A percentile compares a stretch with the other conserved stretches of the same genome.
Evolutionary conservation across 2,888 invertebrate genomes (phyloP).

Genomic region (Hypomecis atomaria): DNA sequence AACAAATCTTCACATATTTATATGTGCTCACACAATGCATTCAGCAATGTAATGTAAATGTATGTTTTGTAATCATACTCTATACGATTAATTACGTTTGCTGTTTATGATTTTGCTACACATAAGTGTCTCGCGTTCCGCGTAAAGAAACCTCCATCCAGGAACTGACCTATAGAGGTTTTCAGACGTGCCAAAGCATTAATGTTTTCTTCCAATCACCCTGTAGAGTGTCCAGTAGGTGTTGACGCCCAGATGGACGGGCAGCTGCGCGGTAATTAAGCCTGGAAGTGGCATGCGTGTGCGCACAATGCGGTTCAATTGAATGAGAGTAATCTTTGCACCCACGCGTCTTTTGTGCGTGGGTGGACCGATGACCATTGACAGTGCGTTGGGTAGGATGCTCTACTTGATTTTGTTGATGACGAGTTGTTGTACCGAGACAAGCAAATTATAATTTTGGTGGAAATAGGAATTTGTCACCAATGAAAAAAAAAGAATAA

Average conservation of each 20-base stretch:
- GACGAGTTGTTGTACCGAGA: neutral
- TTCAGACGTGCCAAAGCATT: neutral
- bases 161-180: neutral
- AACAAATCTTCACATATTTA: too few relatives aligned
- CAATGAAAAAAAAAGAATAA: too few relatives aligned
- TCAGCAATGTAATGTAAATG: too few relatives aligned
- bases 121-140: too few relatives aligned
- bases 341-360: conserved; percentile 83
- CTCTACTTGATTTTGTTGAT: conserved; percentile 60
- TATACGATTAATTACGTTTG: too few relatives aligned
- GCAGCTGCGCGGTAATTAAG: conserved; percentile 84
- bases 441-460: neutral
- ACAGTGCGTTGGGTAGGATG: conserved; percentile 46
- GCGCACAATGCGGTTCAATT: conserved; percentile 84
- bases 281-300: conserved; percentile 83
- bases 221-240: conserved; percentile 70
- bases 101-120: too few relatives aligned
- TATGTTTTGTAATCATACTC: too few relatives aligned
- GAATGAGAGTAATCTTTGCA: conserved; percentile 85
- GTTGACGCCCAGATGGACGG: conserved; percentile 82
- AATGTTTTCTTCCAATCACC: conserved; percentile 54
- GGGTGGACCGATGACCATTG: conserved; percentile 82
- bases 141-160: too few relatives aligned
- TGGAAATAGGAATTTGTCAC: too few relatives aligned
- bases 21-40: too few relatives aligned